Base-by-base conservation (phyloP, 2,888 invertebrate genomes). In the Cacoxenus indagator region DNA sequence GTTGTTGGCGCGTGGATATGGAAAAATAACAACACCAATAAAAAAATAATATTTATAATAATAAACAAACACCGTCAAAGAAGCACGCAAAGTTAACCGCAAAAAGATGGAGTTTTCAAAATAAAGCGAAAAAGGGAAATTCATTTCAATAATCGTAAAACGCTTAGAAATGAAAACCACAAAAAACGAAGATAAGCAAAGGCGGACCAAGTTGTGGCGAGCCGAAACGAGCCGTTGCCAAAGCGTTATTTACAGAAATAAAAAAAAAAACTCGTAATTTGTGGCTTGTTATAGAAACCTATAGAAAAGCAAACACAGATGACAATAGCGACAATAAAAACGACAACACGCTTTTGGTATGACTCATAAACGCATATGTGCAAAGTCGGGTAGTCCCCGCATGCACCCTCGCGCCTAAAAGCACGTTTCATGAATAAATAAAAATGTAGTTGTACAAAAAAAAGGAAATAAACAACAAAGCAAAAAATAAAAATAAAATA, bases 311-410 rank as follows among this genome's bases (percentile, higher is more conserved):
- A 55, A 4, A 55, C 24, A 55, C 55, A 55, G 55, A 11, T 55
- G 55, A 64, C 48, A 64, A 64, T n/a, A 48, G 17, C 64, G 11
- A 46, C 46, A 45, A 46, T 14, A 64, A 64, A 43, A 64, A 48
- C 51, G 48, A 64, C 51, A 64, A 72, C 73, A 74, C 64, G 64
- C n/a, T 45, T 67, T 70, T 14, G 27, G 31, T 14, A 37, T 62
- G 61, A 62, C 43, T 62, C 61, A 62, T 62, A 8, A n/a, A 57
- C 26, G 57, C 57, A 22, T 51, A 22, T 51, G 22, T 51, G 57
- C 29, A 17, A 9, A 29, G 19, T 59, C 31, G 37, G 37, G 51
- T 22, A 51, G 6, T 9, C 22, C 19, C 14, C 14, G 37, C 14
- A 37, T 37, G 37, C n/a, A n/a, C n/a, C n/a, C 43, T 43, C 45